Base-by-base conservation (phyloP, 2,113 vertebrate species). In the Puma concolor region DNA sequence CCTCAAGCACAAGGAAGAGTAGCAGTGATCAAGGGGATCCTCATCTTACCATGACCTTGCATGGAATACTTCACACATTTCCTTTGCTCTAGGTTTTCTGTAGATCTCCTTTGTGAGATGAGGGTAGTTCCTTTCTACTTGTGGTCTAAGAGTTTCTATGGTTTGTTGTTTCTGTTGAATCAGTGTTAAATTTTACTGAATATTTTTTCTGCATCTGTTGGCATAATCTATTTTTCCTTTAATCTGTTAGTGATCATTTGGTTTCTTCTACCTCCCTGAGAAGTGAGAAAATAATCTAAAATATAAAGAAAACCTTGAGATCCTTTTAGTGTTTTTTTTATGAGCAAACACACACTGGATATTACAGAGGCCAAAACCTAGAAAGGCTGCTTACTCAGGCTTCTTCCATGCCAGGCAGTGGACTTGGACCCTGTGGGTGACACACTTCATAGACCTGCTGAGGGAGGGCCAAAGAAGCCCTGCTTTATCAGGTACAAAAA, bases 271-370 rank as follows among this genome's bases (percentile, higher is more conserved):
- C 16, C 60, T 88, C 54, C 54, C 77, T 87, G 31, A 89, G 72
- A 91, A 87, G 64, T 87, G 27, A 93, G 52, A 80, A 72, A 52
- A 31, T 63, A 91, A 87, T 52, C 52, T 90, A 82, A 85, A 93
- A 31, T 64, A 41, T n/a, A 80, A 88, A 57, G 48, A 69, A 91
- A 94, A 93, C 38, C 44, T 80, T 69, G 48, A 94, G 48, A 88
- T 84, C 19, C 38, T 64, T 50, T 74, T 69, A 84, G 81, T 84
- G 14, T 82, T 77, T 95, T 63, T 44, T 84, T 96, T 76, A 12
- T 81, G 48, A 92, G 82, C 69, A 80, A 2, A 92, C 63, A 71
- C 63, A 71, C 25, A 77, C 33, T 82, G 50, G 23, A 41, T 71
- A 4, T 21, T 82, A 86, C 0, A 17, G 41, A 77, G 19, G 84